Evolutionary conservation across 2,113 vertebrate genomes (phyloP).

Genomic region (Gasterosteus nipponicus): DNA sequence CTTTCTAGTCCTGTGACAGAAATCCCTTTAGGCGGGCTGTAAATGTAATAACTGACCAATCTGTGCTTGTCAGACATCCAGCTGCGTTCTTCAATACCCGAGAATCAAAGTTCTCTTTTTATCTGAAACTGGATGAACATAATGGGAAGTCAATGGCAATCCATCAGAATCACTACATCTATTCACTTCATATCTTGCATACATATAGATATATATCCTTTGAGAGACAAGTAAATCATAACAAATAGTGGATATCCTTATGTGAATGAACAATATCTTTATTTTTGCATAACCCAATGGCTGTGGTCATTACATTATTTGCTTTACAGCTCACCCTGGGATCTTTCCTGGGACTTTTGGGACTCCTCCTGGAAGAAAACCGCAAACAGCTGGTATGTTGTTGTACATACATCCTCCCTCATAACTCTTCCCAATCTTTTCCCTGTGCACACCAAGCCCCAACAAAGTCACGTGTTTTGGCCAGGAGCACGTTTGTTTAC

Average conservation of each 20-base stretch:
- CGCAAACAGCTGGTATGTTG: constrained; percentile 78
- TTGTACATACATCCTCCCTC: background rate
- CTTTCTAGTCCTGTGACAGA: background rate
- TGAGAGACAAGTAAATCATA: background rate
- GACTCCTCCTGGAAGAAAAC: constrained; percentile 79
- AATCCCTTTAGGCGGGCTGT: background rate
- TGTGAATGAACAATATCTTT: constrained; percentile 1
- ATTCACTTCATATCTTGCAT: too few relatives aligned
- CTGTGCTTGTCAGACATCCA: background rate
- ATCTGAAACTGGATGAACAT: background rate
- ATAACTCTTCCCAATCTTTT: constrained; percentile 11
- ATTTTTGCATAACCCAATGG: background rate
- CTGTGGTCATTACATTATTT: constrained; percentile 9
- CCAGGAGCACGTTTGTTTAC: background rate
- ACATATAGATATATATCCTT: background rate
- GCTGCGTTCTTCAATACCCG: background rate
- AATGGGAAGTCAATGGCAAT: background rate
- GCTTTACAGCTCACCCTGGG: constrained; percentile 78
- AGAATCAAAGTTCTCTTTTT: background rate
- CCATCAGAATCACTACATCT: background rate
- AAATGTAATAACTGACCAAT: background rate
- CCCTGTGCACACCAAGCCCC: background rate
- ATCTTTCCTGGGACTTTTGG: constrained; percentile 80
- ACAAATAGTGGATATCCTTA: background rate
- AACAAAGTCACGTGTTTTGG: background rate